These are phyloP conservation scores for Mimumesa dahlbomi DNA, from an alignment of 2,888 invertebrate genomes.

Conservation along the genomic window DNA sequence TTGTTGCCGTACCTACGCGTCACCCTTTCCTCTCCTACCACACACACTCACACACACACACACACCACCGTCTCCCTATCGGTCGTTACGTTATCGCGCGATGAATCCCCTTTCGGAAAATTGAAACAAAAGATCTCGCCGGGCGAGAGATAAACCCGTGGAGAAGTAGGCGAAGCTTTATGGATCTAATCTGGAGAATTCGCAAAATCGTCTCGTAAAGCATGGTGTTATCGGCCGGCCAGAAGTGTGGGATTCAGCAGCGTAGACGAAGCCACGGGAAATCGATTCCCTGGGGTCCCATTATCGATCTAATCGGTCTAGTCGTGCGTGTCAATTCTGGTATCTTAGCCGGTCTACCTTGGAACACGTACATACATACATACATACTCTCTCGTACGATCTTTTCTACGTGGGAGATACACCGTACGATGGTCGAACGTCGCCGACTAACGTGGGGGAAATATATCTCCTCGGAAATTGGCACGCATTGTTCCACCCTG, in stretches of 20 bases:
- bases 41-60: too few relatives aligned
- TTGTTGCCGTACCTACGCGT: too few relatives aligned
- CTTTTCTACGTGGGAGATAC: too few relatives aligned
- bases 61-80: slow-evolving; percentile 13
- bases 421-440: background rate
- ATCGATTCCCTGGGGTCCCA: slow-evolving; percentile 62
- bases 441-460: background rate
- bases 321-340: slow-evolving; percentile 65
- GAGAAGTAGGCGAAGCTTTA: slow-evolving; percentile 25
- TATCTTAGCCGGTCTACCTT: slow-evolving; percentile 17
- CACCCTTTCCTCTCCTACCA: too few relatives aligned
- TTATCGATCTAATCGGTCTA: slow-evolving; percentile 71
- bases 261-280: slow-evolving; percentile 6
- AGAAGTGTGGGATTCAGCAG: background rate
- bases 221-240: slow-evolving; percentile 36
- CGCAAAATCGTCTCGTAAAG: slow-evolving; percentile 46
- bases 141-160: background rate
- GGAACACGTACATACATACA: background rate
- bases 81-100: slow-evolving; percentile 47
- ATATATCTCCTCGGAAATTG: background rate
- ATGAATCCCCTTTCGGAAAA: slow-evolving; percentile 31
- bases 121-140: slow-evolving; percentile 49
- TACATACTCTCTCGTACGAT: background rate
- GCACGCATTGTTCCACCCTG: background rate
- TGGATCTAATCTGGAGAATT: slow-evolving; percentile 42